Base-by-base conservation (phyloP, 2,888 invertebrate genomes). In the Perizoma flavofasciatum region DNA sequence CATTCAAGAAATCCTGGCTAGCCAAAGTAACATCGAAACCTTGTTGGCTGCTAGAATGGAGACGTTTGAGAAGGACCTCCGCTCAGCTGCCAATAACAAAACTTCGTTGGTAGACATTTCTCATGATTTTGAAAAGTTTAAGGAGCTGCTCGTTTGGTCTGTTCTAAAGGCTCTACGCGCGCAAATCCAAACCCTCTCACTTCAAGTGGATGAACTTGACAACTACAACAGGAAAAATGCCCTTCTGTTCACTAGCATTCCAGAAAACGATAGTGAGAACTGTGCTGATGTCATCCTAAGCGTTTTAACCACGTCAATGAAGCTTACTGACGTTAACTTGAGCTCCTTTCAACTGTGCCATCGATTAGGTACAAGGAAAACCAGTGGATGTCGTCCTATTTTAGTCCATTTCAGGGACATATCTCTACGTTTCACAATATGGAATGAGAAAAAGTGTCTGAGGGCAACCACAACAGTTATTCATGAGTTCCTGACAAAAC, bases 401-500 rank as follows among this genome's bases (percentile, higher is more conserved):
- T 11, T 49, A 6, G 39, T 40, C 4, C 37, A 40, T 6, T 49
- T 49, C 39, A 39, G 22, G 4, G 9, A 40, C 5, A 7, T 49
- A 4, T 8, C 8, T 8, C 0, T 22, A 0, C 7, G 40, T 7
- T 40, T 40, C 40, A 5, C 22, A 10, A 6, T 49, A 4, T 49
- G 40, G 49, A 6, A n/a, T 22, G 40, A 37, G 34, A 49, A 49
- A 22, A 49, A 39, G 22, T 5, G 49, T 6, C 40, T 49, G 0
- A 49, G 40, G 39, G 5, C 39, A 9, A 40, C 40, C 1, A 6
- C 49, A 7, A 49, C 49, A 22, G 49, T 49, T 5, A 22, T 40
- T 4, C 8, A n/a, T 22, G 54, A 54, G 40, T 54, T 54, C 32
- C 37, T 53, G 34, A 45, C 52, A 1, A 53, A 37, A 39, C 7